These are phyloP conservation scores for Drosophila neocordata DNA, from an alignment of 1,140 invertebrate species.

Conservation along the genomic window DNA sequence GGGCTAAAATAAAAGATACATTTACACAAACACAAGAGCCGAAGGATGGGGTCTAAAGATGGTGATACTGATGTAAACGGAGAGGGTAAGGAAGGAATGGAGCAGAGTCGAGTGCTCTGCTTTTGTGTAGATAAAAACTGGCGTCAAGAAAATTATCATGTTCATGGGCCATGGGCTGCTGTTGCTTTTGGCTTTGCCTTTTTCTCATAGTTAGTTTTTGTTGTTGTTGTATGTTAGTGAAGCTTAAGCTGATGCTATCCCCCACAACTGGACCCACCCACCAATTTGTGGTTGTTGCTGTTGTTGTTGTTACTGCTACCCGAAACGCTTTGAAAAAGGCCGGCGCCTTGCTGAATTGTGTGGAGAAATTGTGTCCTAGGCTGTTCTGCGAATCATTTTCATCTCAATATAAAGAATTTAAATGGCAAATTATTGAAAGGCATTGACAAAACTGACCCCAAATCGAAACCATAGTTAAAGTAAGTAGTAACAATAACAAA, in stretches of 20 bases:
- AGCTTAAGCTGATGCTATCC: constrained; percentile 1
- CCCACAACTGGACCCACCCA: constrained; percentile 22
- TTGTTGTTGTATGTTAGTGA: constrained; percentile 6
- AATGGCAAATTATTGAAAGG: constrained; percentile 9
- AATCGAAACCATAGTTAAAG: not conserved
- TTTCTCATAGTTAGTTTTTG: too few species aligned
- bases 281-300: constrained; percentile 49
- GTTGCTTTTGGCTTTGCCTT: constrained; percentile 23
- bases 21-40: constrained; percentile 63
- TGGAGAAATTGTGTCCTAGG: not conserved
- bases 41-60: not conserved
- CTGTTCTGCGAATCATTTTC: constrained; percentile 8
- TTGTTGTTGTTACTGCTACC: constrained; percentile 16
- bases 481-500: not conserved
- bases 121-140: constrained; percentile 78
- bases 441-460: not conserved
- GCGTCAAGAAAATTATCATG: constrained; percentile 81
- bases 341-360: constrained; percentile 8
- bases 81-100: constrained; percentile 5
- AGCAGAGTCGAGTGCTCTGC: constrained; percentile 43
- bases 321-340: constrained; percentile 44
- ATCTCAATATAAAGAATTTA: constrained; percentile 5
- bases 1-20: constrained; percentile 81
- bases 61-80: not conserved
- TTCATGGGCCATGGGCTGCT: constrained; percentile 65